Evolutionary conservation across 2,888 invertebrate species (phyloP), one percentile per base, ranked within the genome.

Genomic region (Neocrepidodera transversa): DNA sequence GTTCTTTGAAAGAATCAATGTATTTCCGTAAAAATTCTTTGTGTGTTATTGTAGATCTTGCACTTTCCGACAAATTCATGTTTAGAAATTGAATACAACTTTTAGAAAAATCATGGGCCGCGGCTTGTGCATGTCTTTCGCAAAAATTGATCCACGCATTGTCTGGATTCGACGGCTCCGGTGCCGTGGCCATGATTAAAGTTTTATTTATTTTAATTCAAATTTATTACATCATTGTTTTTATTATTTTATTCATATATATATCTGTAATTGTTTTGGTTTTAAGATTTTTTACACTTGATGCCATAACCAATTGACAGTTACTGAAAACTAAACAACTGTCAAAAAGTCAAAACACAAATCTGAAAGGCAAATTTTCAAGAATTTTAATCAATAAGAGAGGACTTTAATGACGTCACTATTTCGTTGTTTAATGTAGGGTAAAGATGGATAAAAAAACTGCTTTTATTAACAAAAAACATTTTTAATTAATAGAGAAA

Each of bases 61-160:
- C 83, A 69, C 84, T 83, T 69, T 90, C 90, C 26, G 86, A 84
- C 63, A 88, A 79, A 74, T 87, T 88, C 45, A 87, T 84, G 70
- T 88, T 87, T 64, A 92, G 86, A 75, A 88, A 93, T 68, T 88
- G 88, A 67, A 90, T 85, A 80, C 93, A 93, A 72, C 91, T 90
- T 80, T 90, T 91, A 71, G 93, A 92, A 80, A 95, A 95, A 81
- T 93, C 93, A 73, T 90, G 89, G 61, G 93, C 93, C 57, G 93
- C 90, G 62, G 88, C 86, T 73, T 87, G 87, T 60, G 93, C 93
- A 81, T 94, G 93, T 78, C 92, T 87, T 80, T 93, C 92, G 81
- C 92, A 92, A 79, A 92, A 91, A 78, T 92, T 91, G 75, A 86
- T 85, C 92, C 92, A 93, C 61, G 68, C 42, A 66, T 68, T 59